phyloP scores from a whole-genome alignment of 2,888 invertebrate species.

The Heliothis peltigera region DNA sequence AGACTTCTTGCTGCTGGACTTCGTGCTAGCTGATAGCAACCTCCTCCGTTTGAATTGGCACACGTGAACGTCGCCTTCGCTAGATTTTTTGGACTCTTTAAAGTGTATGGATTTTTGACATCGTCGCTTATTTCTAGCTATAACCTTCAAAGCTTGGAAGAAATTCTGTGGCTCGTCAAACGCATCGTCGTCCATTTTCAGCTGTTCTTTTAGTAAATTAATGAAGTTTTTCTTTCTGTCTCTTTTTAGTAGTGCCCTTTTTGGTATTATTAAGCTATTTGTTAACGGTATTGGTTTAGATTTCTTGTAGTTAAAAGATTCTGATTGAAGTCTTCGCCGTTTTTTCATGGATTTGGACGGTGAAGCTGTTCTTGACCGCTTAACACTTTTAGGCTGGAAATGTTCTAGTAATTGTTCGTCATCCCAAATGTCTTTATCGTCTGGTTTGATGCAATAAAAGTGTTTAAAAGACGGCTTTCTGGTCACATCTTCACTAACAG shows the following conservation, averaged over 20 bases:
- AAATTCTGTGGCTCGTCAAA: slow-evolving; percentile 74
- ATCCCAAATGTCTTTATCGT: slow-evolving; percentile 20
- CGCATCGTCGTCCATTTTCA: slow-evolving; percentile 58
- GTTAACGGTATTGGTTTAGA: slow-evolving; percentile 6
- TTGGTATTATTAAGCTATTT: slow-evolving; percentile 31
- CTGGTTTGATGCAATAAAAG: slow-evolving; percentile 39
- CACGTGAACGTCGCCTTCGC: slow-evolving; percentile 38
- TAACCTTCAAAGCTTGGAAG: slow-evolving; percentile 74
- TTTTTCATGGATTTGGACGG: slow-evolving; percentile 1
- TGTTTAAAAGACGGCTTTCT: slow-evolving; percentile 27
- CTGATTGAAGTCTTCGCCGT: slow-evolving; percentile 30
- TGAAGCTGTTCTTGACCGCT: not conserved
- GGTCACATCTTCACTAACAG: slow-evolving; percentile 2
- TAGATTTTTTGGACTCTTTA: slow-evolving; percentile 8
- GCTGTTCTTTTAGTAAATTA: slow-evolving; percentile 71
- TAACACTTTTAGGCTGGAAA: not conserved
- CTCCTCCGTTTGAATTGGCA: slow-evolving; percentile 68
- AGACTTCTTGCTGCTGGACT: slow-evolving; percentile 41
- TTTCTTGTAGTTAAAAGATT: slow-evolving; percentile 58
- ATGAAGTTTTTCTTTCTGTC: slow-evolving; percentile 68
- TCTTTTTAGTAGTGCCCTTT: slow-evolving; percentile 42
- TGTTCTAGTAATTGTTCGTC: slow-evolving; percentile 22
- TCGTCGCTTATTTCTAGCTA: slow-evolving; percentile 72
- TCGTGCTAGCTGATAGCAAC: slow-evolving; percentile 59
- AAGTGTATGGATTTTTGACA: slow-evolving; percentile 52